These are phyloP conservation scores for Mythimna albipuncta DNA, from an alignment of 2,888 invertebrate species.

Conservation along the genomic window DNA sequence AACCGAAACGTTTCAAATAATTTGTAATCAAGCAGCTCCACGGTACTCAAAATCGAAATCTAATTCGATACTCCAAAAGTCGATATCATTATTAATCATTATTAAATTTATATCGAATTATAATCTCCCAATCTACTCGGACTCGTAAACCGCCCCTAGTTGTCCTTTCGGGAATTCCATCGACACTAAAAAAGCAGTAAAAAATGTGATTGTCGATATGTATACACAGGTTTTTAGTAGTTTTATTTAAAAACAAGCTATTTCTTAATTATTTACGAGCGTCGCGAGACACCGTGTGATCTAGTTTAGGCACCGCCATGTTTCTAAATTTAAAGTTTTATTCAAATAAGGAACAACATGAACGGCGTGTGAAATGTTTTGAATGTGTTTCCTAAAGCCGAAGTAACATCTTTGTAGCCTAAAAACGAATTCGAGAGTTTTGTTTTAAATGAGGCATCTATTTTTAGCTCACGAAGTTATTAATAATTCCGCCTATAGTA, in stretches of 20 bases:
- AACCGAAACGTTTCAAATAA: slow-evolving; percentile 46
- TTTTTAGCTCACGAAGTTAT: slow-evolving; percentile 17
- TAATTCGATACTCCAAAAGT: slow-evolving; percentile 76
- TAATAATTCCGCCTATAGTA: slow-evolving; percentile 7
- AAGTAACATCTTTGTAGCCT: slow-evolving; percentile 13
- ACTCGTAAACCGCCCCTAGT: slow-evolving; percentile 67
- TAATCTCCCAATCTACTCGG: slow-evolving; percentile 82
- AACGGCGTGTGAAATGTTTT: slow-evolving; percentile 46
- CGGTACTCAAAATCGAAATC: slow-evolving; percentile 47
- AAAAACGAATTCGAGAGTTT: not conserved
- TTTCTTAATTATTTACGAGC: slow-evolving; percentile 67
- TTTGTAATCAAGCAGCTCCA: slow-evolving; percentile 55
- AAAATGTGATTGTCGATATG: slow-evolving; percentile 79
- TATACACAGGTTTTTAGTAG: slow-evolving; percentile 63
- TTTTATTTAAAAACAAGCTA: slow-evolving; percentile 67
- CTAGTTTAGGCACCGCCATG: slow-evolving; percentile 59
- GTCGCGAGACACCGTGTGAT: slow-evolving; percentile 53
- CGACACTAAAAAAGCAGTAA: slow-evolving; percentile 79
- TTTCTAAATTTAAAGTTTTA: slow-evolving; percentile 54
- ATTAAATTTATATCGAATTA: slow-evolving; percentile 86
- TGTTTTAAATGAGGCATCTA: not conserved
- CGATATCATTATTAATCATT: slow-evolving; percentile 87
- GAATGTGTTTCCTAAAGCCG: slow-evolving; percentile 47
- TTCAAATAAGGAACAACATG: slow-evolving; percentile 48
- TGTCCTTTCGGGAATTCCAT: slow-evolving; percentile 77